Base-by-base conservation (phyloP, 2,113 vertebrate genomes). In the Scalopus aquaticus region DNA sequence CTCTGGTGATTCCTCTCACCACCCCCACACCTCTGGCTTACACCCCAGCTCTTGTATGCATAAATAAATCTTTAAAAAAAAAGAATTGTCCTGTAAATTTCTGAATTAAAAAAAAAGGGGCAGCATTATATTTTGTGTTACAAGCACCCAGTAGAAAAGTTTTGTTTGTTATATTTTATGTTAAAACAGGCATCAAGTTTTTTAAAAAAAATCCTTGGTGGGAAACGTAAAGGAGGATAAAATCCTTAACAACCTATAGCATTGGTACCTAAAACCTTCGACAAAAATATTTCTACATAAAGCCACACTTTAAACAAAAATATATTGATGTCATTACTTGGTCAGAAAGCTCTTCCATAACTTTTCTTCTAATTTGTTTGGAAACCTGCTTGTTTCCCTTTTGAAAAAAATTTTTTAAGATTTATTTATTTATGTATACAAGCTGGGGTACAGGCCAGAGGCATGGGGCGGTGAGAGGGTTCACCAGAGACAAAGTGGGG, bases 201-300 rank as follows among this genome's bases (percentile, higher is more conserved):
- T n/a, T n/a, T 58, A 39, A 56, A 54, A 56, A 22, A 22, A n/a
- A n/a, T n/a, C n/a, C n/a, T n/a, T n/a, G n/a, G n/a, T n/a, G n/a
- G n/a, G n/a, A n/a, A n/a, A n/a, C n/a, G n/a, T n/a, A n/a, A n/a
- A n/a, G n/a, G n/a, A n/a, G n/a, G n/a, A n/a, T n/a, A n/a, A n/a
- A 67, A 67, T n/a, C 16, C 65, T 94, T 78, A 62, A 78, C 70
- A 74, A 64, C 22, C 54, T 42, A 56, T 9, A 86, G 16, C 37
- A 77, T 35, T 65, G 28, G 46, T 81, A 42, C 12, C 13, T 65
- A 44, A 84, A 93, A 37, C 3, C 26, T 81, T 49, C 28, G 58
- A 93, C 17, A 82, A 35, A 88, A 72, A 35, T 86, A 88, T 16
- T 85, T 90, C 12, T 65, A 20, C 76, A 30, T 37, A 56, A 94